Evolutionary conservation across 2,797 vertebrate genomes (phyloP), one percentile per base, ranked within the genome.

Genomic region (Centropyge bicolor): DNA sequence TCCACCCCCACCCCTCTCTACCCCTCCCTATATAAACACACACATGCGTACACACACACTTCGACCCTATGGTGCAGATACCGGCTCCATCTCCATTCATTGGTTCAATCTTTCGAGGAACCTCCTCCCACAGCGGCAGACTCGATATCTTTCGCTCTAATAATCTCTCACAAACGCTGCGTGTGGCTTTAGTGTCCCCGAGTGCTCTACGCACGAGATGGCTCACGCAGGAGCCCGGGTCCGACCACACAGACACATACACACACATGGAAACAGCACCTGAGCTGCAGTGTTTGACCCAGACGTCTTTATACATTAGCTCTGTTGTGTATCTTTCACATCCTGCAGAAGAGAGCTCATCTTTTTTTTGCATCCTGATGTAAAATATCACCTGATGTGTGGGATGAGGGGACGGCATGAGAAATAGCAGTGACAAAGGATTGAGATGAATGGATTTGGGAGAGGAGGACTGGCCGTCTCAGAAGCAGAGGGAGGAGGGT

Each of bases 71-170:
- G 82, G 80, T 84, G 72, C 84, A 75, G 91, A 89, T 38, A 81
- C 89, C 38, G 65, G 57, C 85, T 88, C 62, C 40, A 45, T 83
- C 86, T 79, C 67, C 70, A 61, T 80, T 86, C 84, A 84, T 85
- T 91, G 82, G 89, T 74, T 74, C 71, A 79, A 60, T 91, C 93
- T 94, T 93, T 94, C 91, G 80, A 94, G 94, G 92, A 95, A 95
- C 90, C 89, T 90, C 94, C 92, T 92, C 84, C 89, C 89, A 49
- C 71, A 92, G 89, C 87, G 88, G 80, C 92, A 93, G 91, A 91
- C 91, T 89, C 74, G 68, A 93, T 94, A 91, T 92, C 87, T 95
- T 85, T 95, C 92, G 92, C 92, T 95, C 94, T 90, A 95, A 95
- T 95, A 95, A 95, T 88, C 93, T 82, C 88, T 91, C 87, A 94